Evolutionary conservation across 2,113 vertebrate species (phyloP).

Genomic region (Podarcis muralis): DNA sequence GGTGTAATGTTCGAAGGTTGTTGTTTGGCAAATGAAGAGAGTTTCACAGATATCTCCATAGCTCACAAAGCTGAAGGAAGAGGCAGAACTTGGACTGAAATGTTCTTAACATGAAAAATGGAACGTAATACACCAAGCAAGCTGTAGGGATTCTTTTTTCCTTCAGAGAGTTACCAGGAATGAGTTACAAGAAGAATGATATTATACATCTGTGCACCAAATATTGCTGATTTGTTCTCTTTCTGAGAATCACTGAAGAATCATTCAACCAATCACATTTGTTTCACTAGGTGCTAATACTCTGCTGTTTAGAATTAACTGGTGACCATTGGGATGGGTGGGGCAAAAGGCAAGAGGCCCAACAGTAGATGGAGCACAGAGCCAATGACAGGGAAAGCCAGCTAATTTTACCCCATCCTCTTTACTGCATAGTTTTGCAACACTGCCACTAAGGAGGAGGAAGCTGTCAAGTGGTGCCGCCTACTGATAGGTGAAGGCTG

Average conservation of each 20-base stretch:
- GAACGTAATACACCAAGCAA: not conserved
- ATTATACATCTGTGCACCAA: not conserved
- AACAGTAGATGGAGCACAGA: no score
- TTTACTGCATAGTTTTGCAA: no score
- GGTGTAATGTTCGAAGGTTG: constrained; percentile 50
- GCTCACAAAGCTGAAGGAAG: not conserved
- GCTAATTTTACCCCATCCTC: no score
- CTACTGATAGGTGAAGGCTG: no score
- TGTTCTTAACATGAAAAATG: not conserved
- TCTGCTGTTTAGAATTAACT: not conserved
- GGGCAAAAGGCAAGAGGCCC: no score
- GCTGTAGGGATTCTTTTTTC: not conserved
- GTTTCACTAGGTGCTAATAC: not conserved
- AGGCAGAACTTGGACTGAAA: not conserved
- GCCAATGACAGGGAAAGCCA: no score
- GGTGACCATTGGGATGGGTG: no score
- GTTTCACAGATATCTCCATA: constrained; percentile 33
- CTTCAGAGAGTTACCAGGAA: not conserved
- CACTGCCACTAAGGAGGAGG: no score
- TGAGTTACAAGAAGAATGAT: not conserved
- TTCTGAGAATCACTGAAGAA: not conserved
- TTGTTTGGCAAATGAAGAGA: constrained; percentile 36
- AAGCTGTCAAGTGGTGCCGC: no score
- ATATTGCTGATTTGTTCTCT: not conserved
- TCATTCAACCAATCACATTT: rapidly evolving